A percentile compares a stretch with the other conserved stretches of the same genome.
These are phyloP conservation scores for Andrena hattorfiana DNA, from an alignment of 2,888 invertebrate species.

Conservation along the genomic window DNA sequence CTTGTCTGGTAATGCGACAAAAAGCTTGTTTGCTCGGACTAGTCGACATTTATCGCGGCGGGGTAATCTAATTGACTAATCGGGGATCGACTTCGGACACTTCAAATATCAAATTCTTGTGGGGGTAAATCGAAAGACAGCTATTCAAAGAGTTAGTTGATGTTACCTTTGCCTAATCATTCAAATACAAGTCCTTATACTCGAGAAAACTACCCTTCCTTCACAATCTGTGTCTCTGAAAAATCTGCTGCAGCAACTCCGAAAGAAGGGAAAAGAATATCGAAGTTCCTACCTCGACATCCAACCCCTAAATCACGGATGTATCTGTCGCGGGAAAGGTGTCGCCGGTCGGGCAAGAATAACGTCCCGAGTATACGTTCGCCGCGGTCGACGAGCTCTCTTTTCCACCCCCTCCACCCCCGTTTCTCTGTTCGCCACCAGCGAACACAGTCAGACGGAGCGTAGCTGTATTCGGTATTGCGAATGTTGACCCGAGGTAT, in stretches of 20 bases:
- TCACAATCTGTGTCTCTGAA: too few species aligned
- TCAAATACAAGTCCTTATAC: too few species aligned
- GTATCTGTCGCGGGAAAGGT: background rate
- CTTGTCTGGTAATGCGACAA: constrained; percentile 23
- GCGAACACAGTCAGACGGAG: constrained; percentile 66
- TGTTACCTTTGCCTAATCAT: too few species aligned
- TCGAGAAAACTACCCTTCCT: too few species aligned
- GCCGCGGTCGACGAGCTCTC: constrained; percentile 48
- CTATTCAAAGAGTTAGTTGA: too few species aligned
- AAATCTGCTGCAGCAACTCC: too few species aligned
- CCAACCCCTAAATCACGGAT: background rate
- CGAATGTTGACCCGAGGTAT: constrained; percentile 82
- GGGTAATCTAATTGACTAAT: constrained; percentile 23
- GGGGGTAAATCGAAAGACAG: too few species aligned
- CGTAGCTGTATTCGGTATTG: constrained; percentile 73
- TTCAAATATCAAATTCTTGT: too few species aligned
- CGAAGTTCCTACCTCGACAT: background rate
- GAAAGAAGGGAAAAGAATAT: background rate
- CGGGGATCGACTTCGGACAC: background rate
- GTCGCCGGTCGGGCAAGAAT: constrained; percentile 5
- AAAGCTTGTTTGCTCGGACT: constrained; percentile 16
- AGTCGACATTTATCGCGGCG: constrained; percentile 20
- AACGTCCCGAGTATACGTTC: constrained; percentile 35
- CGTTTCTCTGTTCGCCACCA: constrained; percentile 29
- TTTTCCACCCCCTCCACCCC: constrained; percentile 37